These are phyloP conservation scores for Zoroaster sp. DNA, from an alignment of 53 echinoderm and acorn worm genomes.

Conservation along the genomic window DNA sequence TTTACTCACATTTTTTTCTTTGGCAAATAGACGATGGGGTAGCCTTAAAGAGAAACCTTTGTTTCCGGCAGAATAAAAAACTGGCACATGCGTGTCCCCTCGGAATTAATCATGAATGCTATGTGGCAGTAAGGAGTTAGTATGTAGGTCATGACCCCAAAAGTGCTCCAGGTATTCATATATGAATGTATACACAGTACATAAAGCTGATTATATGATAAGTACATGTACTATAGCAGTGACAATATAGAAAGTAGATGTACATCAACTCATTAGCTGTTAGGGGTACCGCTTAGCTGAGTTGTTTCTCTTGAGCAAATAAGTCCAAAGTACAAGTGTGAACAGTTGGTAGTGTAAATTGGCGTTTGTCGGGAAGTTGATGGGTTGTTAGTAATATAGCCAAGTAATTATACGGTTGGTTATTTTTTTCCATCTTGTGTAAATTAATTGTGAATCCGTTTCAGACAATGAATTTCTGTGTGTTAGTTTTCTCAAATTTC, in stretches of 20 bases:
- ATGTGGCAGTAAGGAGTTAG: neutral
- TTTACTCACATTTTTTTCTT: constrained; percentile 35
- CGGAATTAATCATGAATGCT: neutral
- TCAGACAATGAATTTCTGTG: neutral
- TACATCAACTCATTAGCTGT: neutral
- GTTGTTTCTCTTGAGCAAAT: constrained; percentile 22
- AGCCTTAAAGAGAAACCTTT: neutral
- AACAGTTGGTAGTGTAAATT: neutral
- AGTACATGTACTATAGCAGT: neutral
- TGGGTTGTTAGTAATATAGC: neutral
- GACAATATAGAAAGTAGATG: neutral
- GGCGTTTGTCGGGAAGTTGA: neutral
- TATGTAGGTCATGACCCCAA: constrained; percentile 38
- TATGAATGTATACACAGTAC: neutral
- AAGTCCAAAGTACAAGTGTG: constrained; percentile 38
- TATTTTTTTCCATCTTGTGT: neutral
- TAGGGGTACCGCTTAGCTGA: constrained; percentile 1
- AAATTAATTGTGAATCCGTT: constrained; percentile 8
- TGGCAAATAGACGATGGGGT: constrained; percentile 9
- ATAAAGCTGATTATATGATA: neutral
- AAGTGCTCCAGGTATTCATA: neutral
- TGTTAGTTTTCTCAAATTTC: neutral
- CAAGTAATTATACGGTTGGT: too few relatives aligned
- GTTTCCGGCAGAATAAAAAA: neutral
- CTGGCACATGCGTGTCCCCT: constrained; percentile 7